Conservation (phyloP, 2,797 vertebrate species). For the Coluber constrictor region DNA sequence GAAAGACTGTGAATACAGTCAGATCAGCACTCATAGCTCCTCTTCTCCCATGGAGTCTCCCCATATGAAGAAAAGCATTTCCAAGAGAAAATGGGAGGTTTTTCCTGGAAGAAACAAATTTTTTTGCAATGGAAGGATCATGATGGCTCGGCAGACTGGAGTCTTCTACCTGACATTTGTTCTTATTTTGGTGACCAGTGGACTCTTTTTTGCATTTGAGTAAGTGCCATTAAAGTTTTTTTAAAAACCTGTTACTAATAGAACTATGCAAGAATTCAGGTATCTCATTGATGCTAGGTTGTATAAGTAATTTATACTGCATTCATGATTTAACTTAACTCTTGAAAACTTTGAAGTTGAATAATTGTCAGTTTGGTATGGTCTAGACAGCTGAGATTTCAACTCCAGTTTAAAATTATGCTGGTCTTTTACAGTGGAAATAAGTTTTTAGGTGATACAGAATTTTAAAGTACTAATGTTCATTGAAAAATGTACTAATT, state of each 20-base stretch:
- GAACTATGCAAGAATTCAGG: neutral
- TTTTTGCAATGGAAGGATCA: slow-evolving; percentile 94
- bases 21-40: slow-evolving; percentile 94
- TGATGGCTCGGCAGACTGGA: slow-evolving; percentile 98
- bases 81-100: slow-evolving; percentile 92
- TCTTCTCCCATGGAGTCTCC: slow-evolving; percentile 95
- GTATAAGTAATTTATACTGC: slow-evolving; percentile 12
- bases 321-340: neutral
- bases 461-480: neutral
- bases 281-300: neutral
- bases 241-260: neutral
- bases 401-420: neutral
- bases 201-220: slow-evolving; percentile 98
- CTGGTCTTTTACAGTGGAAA: neutral
- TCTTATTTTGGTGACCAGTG: slow-evolving; percentile 94
- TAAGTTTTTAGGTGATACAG: neutral
- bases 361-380: neutral
- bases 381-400: neutral
- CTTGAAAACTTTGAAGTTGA: neutral
- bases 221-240: slow-evolving; percentile 74
- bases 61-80: slow-evolving; percentile 80
- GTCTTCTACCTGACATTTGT: slow-evolving; percentile 96
- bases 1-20: slow-evolving; percentile 97
- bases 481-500: neutral
- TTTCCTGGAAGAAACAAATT: slow-evolving; percentile 97